Conservation (phyloP, 2,888 invertebrate genomes). For the Plemyria rubiginata region DNA sequence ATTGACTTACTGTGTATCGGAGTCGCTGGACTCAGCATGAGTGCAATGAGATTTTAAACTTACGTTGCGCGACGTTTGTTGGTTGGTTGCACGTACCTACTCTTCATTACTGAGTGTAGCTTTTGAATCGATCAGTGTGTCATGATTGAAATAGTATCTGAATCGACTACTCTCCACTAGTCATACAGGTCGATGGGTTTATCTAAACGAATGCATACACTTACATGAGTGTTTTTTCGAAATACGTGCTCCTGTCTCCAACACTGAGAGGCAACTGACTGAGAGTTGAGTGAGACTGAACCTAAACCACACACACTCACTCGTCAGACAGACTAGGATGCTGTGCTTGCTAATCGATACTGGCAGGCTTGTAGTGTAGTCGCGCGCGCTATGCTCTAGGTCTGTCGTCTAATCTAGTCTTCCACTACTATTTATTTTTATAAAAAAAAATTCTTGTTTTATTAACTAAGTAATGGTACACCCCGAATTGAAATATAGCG, state of each 20-base stretch:
- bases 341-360: conserved; percentile 19
- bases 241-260: conserved; percentile 50
- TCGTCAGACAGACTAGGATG: conserved; percentile 12
- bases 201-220: conserved; percentile 33
- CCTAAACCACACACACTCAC: conserved; percentile 2
- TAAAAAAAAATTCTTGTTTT: too few relatives aligned
- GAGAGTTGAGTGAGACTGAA: too few relatives aligned
- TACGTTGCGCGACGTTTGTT: conserved; percentile 17
- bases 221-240: conserved; percentile 51
- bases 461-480: too few relatives aligned
- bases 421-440: neutral
- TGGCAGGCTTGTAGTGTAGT: neutral
- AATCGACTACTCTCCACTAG: neutral
- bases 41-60: conserved; percentile 18
- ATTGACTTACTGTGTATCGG: neutral
- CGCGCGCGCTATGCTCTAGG: conserved; percentile 38
- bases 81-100: too few relatives aligned
- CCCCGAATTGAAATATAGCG: too few relatives aligned
- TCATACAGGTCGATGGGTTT: neutral
- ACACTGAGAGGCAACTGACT: conserved; percentile 52
- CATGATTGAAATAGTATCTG: neutral
- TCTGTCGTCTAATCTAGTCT: conserved; percentile 9
- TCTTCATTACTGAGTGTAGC: conserved; percentile 5
- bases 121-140: conserved; percentile 1
- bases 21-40: conserved; percentile 6